phyloP scores from a whole-genome alignment of 2,888 invertebrate genomes.

The Hybos culiciformis region DNA sequence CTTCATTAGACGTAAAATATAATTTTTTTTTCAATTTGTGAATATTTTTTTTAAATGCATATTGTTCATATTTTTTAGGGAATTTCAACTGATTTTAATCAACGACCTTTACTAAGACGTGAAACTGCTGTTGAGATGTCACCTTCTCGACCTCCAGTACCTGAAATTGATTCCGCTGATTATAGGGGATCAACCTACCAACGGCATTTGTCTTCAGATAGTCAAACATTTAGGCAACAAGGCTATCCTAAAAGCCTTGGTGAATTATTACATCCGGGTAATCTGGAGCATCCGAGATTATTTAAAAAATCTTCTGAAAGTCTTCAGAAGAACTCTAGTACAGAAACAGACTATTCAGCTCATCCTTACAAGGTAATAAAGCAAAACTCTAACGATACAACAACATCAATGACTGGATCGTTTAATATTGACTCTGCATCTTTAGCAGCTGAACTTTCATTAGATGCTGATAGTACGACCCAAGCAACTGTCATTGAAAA shows the following conservation, averaged over 20 bases:
- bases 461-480: constrained; percentile 27
- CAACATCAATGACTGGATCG: constrained; percentile 34
- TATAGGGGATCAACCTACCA: constrained; percentile 1
- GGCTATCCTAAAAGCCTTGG: constrained; percentile 19
- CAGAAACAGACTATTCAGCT: constrained; percentile 35
- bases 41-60: neutral
- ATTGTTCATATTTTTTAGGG: constrained; percentile 18
- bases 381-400: constrained; percentile 37
- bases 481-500: constrained; percentile 19
- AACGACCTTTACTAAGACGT: constrained; percentile 31
- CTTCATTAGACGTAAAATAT: constrained; percentile 15
- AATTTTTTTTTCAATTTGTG: neutral
- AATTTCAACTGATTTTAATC: constrained; percentile 29
- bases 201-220: constrained; percentile 12
- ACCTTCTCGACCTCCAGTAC: constrained; percentile 28
- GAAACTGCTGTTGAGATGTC: constrained; percentile 35
- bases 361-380: constrained; percentile 36
- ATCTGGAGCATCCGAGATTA: constrained; percentile 22
- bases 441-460: constrained; percentile 30
- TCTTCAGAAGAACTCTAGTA: constrained; percentile 35
- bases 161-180: neutral
- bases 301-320: constrained; percentile 36
- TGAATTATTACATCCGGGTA: constrained; percentile 31
- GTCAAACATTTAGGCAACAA: constrained; percentile 19
- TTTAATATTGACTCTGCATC: constrained; percentile 35